phyloP scores from a whole-genome alignment of 2,113 vertebrate genomes.

The Euleptes europaea region DNA sequence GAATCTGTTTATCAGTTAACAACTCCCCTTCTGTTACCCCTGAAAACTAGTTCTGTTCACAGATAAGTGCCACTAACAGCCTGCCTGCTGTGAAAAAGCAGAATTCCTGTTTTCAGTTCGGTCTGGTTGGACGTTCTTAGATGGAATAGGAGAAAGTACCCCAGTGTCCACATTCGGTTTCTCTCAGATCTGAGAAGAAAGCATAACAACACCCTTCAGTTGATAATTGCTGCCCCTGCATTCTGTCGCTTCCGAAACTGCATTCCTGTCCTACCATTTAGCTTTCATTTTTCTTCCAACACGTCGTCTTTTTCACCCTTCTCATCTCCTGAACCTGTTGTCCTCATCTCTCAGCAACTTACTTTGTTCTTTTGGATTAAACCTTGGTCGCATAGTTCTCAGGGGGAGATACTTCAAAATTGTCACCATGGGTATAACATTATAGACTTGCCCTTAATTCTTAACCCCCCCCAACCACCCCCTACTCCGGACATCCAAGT shows the following conservation, averaged over 20 bases:
- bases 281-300: not conserved
- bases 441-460: not conserved
- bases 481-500: not conserved
- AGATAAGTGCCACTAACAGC: not conserved
- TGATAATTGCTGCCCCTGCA: not conserved
- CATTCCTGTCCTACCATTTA: not conserved
- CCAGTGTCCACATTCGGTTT: not conserved
- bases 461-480: not conserved
- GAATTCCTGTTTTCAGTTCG: not conserved
- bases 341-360: not conserved
- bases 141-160: not conserved
- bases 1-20: not conserved
- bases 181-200: not conserved
- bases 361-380: conserved; percentile 5
- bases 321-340: not conserved
- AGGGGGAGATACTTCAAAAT: not conserved
- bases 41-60: not conserved
- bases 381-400: not conserved
- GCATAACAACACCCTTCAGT: not conserved
- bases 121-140: not conserved
- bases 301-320: not conserved
- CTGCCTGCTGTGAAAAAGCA: not conserved
- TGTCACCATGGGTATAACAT: not conserved
- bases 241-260: not conserved
- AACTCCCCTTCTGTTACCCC: not conserved